phyloP scores from a whole-genome alignment of 2,797 vertebrate genomes.

The Chelonia mydas region DNA sequence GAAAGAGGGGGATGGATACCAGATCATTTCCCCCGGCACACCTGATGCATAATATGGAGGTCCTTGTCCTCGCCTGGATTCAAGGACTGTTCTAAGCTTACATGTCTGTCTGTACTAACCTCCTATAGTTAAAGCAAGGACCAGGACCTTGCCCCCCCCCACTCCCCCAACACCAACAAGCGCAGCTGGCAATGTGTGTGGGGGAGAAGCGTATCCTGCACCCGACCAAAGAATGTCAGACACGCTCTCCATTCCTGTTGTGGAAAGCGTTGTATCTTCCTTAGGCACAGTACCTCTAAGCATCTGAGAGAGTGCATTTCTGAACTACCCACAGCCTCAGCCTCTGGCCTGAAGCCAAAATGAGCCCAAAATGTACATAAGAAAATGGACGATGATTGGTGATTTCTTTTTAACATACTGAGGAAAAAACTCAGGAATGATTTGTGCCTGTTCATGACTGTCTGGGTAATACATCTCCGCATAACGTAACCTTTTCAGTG shows the following conservation, averaged over 20 bases:
- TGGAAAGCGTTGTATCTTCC: accelerated
- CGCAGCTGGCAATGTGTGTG: background rate
- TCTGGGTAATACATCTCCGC: constrained; percentile 33
- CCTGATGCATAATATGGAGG: background rate
- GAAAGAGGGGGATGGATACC: background rate
- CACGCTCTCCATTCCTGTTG: background rate
- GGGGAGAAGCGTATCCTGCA: accelerated
- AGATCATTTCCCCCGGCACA: background rate
- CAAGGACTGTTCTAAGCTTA: background rate
- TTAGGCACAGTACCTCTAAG: background rate
- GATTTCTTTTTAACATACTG: constrained; percentile 11
- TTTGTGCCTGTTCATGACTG: constrained; percentile 43
- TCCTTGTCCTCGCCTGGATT: background rate
- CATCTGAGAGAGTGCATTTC: background rate
- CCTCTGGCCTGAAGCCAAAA: background rate
- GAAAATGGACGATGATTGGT: background rate
- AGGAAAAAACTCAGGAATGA: constrained; percentile 18
- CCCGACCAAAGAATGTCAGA: background rate
- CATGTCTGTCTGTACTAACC: background rate
- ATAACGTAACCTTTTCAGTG: constrained; percentile 35
- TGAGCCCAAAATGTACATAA: background rate
- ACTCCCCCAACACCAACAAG: background rate
- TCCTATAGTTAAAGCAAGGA: background rate
- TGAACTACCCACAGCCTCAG: background rate
- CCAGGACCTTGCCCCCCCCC: background rate